phyloP scores from a whole-genome alignment of 2,113 vertebrate species.

The Toxostoma redivivum region DNA sequence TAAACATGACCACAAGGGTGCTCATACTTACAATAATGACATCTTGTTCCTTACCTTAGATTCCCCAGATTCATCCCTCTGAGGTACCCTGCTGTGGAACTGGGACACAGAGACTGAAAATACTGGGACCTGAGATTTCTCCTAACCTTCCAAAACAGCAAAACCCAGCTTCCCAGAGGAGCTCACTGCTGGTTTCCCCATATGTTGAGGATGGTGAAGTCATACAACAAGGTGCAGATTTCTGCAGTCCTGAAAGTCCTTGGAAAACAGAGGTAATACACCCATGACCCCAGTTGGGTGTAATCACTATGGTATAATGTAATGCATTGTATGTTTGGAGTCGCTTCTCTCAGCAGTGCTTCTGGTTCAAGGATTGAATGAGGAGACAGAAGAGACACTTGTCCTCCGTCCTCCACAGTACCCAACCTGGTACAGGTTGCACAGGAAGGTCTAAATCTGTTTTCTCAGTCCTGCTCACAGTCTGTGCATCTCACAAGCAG shows the following conservation, averaged over 20 bases:
- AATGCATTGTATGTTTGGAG: not conserved
- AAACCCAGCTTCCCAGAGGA: not conserved
- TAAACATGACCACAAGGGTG: not conserved
- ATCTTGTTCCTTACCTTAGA: not conserved
- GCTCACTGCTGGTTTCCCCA: not conserved
- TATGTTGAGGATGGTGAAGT: not conserved
- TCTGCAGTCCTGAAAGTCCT: not conserved
- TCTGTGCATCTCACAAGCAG: not conserved
- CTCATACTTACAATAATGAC: not conserved
- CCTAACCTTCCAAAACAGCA: not conserved
- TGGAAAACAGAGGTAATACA: not conserved
- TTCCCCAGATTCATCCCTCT: not conserved
- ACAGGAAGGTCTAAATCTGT: not conserved
- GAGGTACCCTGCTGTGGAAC: not conserved
- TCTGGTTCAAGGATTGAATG: not conserved
- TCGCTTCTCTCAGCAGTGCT: not conserved
- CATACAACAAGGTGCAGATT: not conserved
- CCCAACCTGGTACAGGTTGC: accelerated
- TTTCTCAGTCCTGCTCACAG: not conserved
- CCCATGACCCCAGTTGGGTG: not conserved
- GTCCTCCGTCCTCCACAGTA: not conserved
- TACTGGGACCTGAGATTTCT: not conserved
- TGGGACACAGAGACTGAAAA: not conserved
- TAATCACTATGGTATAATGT: not conserved
- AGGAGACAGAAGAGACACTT: not conserved